Evolutionary conservation across 2,113 vertebrate species (phyloP).

Genomic region (Tachycineta bicolor): DNA sequence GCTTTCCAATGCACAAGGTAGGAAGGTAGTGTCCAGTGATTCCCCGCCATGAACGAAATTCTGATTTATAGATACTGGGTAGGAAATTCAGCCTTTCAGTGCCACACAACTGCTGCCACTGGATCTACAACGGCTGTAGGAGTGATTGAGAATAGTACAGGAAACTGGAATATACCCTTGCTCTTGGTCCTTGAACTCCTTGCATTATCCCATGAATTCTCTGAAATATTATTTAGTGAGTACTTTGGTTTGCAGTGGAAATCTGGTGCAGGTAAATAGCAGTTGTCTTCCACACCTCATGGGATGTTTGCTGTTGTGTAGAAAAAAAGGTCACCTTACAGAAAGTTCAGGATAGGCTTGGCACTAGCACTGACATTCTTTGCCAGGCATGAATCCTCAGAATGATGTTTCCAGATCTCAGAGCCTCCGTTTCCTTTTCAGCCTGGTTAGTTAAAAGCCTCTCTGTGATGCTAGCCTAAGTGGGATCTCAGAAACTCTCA

Average conservation of each 20-base stretch:
- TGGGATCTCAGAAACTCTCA: not conserved
- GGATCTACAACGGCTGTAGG: not conserved
- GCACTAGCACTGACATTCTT: not conserved
- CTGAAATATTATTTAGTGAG: not conserved
- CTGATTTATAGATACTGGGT: not conserved
- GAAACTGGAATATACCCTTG: not conserved
- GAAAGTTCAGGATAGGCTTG: not conserved
- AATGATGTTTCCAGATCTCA: constrained; percentile 15
- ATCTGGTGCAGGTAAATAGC: not conserved
- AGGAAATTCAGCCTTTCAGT: not conserved
- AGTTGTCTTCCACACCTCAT: not conserved
- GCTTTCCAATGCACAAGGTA: not conserved
- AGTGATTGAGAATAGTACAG: not conserved
- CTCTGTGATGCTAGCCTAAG: not conserved
- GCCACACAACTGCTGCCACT: not conserved
- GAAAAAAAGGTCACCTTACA: not conserved
- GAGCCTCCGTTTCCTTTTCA: not conserved
- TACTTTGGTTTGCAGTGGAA: not conserved
- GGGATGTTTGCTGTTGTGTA: not conserved
- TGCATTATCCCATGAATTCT: not conserved
- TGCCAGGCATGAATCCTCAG: constrained; percentile 11
- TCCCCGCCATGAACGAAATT: not conserved
- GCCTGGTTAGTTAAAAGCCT: constrained; percentile 2
- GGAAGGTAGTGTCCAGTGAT: not conserved
- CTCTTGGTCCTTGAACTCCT: not conserved